A percentile compares a stretch with the other conserved stretches of the same genome.
Conservation (phyloP, 2,797 vertebrate genomes). For the Craterocephalus amniculus region DNA sequence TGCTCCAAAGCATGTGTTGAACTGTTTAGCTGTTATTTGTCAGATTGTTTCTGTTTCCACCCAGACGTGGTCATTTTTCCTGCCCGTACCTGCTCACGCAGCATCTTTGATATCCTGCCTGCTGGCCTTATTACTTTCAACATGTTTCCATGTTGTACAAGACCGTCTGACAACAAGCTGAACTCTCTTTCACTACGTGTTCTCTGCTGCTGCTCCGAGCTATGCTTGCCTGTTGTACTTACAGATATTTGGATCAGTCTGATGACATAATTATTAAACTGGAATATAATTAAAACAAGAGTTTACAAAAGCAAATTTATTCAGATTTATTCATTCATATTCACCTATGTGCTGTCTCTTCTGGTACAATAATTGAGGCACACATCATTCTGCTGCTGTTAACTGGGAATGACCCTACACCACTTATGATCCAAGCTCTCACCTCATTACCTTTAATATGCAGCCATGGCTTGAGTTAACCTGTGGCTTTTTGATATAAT, state of each 20-base stretch:
- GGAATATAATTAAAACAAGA: neutral
- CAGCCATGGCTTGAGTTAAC: neutral
- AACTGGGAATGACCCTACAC: neutral
- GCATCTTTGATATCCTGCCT: slow-evolving; percentile 35
- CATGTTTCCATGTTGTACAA: slow-evolving; percentile 4
- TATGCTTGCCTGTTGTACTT: neutral
- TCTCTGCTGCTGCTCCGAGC: neutral
- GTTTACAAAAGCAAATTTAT: neutral
- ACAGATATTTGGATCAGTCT: neutral
- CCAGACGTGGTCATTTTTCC: slow-evolving; percentile 25
- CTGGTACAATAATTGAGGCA: too few species aligned
- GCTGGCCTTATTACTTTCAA: slow-evolving; percentile 21
- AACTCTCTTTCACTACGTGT: neutral
- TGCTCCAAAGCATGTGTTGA: slow-evolving; percentile 8
- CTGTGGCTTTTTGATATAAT: neutral
- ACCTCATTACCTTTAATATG: neutral
- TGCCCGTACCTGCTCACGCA: slow-evolving; percentile 47
- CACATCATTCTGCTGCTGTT: too few species aligned
- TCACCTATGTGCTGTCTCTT: too few species aligned
- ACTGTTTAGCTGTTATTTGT: slow-evolving; percentile 36
- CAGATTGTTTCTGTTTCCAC: slow-evolving; percentile 9
- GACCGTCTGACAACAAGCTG: slow-evolving; percentile 10
- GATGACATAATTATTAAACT: neutral
- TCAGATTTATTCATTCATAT: too few species aligned
- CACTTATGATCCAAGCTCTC: neutral